Base-by-base conservation (phyloP, 2,113 vertebrate genomes). In the Phocoena phocoena region DNA sequence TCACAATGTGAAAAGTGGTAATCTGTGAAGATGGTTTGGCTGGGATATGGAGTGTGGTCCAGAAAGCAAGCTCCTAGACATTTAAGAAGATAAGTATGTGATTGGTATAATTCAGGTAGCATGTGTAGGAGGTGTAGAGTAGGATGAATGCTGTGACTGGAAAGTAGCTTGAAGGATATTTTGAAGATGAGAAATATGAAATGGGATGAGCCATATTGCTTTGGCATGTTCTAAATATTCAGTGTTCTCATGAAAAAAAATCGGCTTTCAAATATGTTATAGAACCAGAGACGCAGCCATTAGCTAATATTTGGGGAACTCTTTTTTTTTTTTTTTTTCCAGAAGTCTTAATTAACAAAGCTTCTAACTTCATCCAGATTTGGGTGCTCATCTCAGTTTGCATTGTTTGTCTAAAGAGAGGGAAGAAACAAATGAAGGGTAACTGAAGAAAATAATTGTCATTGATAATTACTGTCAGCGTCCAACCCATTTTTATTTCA, bases 211-310 rank as follows among this genome's bases (percentile, higher is more conserved):
- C 79, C n/a, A 8, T 36, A 18, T 44, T 93, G 21, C 53, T 93
- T 55, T 80, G 44, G 41, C 6, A 28, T 73, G 41, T 71, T 88
- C 41, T 79, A 41, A 93, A 38, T 86, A 92, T 23, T 89, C 9
- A 77, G 4, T 73, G 77, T 90, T 96, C 36, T 74, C 63, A 74
- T 90, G n/a, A 60, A 74, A 79, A 92, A 94, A 76, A 25, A 18
- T 2, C 23, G 5, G 9, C 65, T 95, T 96, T 89, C 50, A 90
- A 55, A 47, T 10, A 41, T 23, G 18, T 62, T 28, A 15, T 76
- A 92, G n/a, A 81, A 80, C 5, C 13, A 63, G 23, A 25, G 38
- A 82, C 36, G 67, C 68, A 93, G 55, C 36, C 73, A 41, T 67
- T 76, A 55, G 25, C 77, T 85, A 21, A 58, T 58, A 92, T 63